Percentiles rank a stretch among this genome's conserved stretches.
Evolutionary conservation across 2,113 vertebrate genomes (phyloP).

Genomic region (Passer domesticus): DNA sequence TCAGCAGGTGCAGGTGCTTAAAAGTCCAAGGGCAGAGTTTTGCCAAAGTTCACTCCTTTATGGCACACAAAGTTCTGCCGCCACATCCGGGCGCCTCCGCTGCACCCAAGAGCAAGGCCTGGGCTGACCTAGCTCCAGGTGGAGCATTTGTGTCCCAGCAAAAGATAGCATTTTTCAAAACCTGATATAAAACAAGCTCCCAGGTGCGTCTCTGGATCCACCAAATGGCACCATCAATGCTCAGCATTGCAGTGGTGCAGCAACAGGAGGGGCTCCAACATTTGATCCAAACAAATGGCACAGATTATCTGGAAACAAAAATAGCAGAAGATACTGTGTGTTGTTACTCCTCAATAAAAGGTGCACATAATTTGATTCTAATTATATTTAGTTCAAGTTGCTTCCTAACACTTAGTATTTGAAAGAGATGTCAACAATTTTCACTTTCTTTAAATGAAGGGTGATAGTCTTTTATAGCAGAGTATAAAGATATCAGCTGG

Average conservation of each 20-base stretch:
- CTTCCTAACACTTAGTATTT: constrained; percentile 68
- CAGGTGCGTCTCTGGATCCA: rapidly evolving
- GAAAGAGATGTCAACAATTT: constrained; percentile 71
- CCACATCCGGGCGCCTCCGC: rapidly evolving
- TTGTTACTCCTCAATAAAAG: constrained; percentile 65
- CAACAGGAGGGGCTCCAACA: neutral
- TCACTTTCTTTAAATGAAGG: constrained; percentile 73
- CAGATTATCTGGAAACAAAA: constrained; percentile 55
- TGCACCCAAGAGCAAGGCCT: neutral
- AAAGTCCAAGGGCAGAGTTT: constrained; percentile 10
- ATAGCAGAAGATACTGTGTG: constrained; percentile 12
- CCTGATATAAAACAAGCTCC: neutral
- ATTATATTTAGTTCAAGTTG: constrained; percentile 55
- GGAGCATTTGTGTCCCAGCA: neutral
- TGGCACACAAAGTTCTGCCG: neutral
- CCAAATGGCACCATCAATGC: rapidly evolving
- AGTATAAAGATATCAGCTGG: constrained; percentile 75
- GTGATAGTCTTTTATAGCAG: constrained; percentile 75
- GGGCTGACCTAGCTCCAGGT: neutral
- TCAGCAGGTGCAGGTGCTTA: neutral
- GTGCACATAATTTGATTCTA: constrained; percentile 49
- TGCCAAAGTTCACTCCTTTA: constrained; percentile 34
- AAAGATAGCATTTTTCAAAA: neutral
- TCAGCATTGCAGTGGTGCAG: rapidly evolving
- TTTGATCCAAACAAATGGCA: neutral